phyloP scores from a whole-genome alignment of 23 tunicate species.

The Aplidium turbinatum region DNA sequence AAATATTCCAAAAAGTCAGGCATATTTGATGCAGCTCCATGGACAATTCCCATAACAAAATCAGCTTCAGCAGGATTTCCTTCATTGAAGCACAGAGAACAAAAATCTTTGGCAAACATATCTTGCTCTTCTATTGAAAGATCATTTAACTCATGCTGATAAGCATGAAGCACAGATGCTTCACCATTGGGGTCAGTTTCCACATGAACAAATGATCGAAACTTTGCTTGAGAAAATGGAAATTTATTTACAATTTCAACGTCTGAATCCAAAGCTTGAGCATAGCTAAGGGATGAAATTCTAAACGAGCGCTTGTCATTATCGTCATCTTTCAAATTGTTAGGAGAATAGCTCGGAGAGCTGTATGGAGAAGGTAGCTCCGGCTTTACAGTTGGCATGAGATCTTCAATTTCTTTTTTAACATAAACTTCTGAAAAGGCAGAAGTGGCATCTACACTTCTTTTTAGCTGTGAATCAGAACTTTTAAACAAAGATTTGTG shows the following conservation, averaged over 20 bases:
- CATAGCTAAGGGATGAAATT: constrained; percentile 33
- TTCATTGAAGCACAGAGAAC: constrained; percentile 70
- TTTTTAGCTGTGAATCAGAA: background rate
- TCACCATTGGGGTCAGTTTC: constrained; percentile 92
- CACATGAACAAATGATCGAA: constrained; percentile 71
- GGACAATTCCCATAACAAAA: constrained; percentile 95
- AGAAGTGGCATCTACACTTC: background rate
- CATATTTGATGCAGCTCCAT: constrained; percentile 57
- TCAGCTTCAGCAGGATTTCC: constrained; percentile 42
- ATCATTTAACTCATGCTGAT: constrained; percentile 67
- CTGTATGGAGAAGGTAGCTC: constrained; percentile 17
- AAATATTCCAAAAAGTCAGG: constrained; percentile 91
- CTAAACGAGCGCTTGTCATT: background rate
- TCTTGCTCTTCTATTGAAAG: constrained; percentile 53
- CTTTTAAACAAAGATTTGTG: background rate
- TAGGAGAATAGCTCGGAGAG: constrained; percentile 9
- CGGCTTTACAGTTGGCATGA: background rate
- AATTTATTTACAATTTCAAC: constrained; percentile 58
- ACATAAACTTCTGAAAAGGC: background rate
- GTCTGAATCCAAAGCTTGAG: constrained; percentile 73
- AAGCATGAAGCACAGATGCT: constrained; percentile 88
- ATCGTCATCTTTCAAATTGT: background rate
- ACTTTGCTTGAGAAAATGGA: constrained; percentile 59
- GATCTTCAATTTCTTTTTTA: constrained; percentile 10
- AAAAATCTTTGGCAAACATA: constrained; percentile 78